phyloP scores from a whole-genome alignment of 2,113 vertebrate genomes.

The Nothoprocta perdicaria region DNA sequence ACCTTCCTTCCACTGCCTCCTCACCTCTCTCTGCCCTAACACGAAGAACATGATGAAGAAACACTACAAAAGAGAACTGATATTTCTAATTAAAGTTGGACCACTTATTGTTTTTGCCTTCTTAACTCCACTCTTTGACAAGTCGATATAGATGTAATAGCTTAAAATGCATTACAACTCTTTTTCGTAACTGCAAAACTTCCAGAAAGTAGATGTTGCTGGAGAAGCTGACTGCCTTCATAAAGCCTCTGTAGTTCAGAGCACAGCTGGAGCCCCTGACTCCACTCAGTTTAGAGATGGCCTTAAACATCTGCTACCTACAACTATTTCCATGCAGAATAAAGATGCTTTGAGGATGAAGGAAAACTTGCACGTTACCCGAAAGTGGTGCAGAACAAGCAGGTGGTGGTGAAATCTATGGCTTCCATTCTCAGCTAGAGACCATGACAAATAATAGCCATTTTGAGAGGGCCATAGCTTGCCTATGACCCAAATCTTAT shows the following conservation, averaged over 20 bases:
- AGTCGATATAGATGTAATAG: not conserved
- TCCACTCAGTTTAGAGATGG: not conserved
- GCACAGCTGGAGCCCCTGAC: not conserved
- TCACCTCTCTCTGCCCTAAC: not conserved
- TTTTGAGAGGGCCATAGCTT: not conserved
- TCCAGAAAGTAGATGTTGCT: not conserved
- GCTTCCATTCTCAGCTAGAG: not conserved
- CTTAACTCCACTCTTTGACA: not conserved
- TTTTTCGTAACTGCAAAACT: not conserved
- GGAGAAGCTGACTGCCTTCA: not conserved
- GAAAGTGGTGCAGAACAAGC: not conserved
- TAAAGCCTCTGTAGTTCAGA: not conserved
- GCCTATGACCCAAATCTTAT: accelerated
- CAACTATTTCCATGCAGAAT: not conserved
- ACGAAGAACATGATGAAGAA: not conserved
- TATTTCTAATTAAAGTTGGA: not conserved
- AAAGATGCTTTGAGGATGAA: constrained; percentile 4
- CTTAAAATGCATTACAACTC: not conserved
- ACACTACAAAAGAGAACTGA: not conserved
- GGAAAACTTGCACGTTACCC: not conserved
- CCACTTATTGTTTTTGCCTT: not conserved
- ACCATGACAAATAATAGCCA: not conserved
- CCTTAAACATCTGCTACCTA: not conserved
- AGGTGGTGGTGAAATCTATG: not conserved
- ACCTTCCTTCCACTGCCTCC: not conserved